A percentile compares a stretch with the other conserved stretches of the same genome.
These are phyloP conservation scores for Phalacrocorax aristotelis DNA, from an alignment of 2,113 vertebrate genomes.

Conservation along the genomic window DNA sequence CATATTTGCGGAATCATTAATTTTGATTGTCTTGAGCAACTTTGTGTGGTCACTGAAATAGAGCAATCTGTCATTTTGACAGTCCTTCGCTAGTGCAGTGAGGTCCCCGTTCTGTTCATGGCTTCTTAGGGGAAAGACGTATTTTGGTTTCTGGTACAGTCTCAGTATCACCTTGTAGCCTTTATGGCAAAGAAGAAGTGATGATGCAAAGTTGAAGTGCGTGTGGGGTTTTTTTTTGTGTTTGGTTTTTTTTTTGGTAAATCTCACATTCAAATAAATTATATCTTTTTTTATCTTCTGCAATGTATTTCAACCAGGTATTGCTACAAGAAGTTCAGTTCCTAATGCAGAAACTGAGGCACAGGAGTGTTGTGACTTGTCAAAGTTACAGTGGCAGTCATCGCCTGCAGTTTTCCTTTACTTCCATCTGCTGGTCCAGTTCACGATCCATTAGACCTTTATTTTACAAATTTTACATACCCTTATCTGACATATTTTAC, in stretches of 20 bases:
- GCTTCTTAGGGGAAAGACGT: background rate
- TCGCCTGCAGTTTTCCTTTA: background rate
- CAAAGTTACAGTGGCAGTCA: background rate
- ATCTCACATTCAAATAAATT: background rate
- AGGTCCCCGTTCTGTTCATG: background rate
- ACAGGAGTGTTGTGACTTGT: background rate
- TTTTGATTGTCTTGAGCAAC: slow-evolving; percentile 6
- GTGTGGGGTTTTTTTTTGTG: background rate
- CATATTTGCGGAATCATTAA: slow-evolving; percentile 18
- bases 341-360: background rate
- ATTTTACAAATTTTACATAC: background rate
- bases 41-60: slow-evolving; percentile 2
- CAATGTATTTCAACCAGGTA: background rate
- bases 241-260: background rate
- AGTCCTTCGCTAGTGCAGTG: background rate
- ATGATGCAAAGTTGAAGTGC: background rate
- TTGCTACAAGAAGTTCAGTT: background rate
- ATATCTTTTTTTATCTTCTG: background rate
- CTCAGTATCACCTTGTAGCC: background rate
- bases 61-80: slow-evolving; percentile 43
- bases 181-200: background rate
- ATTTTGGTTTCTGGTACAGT: background rate
- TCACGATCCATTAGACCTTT: background rate
- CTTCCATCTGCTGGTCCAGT: background rate
- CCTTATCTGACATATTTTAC: no score